Conservation (phyloP, 1,140 invertebrate species). For the Platorchestia sp. region DNA sequence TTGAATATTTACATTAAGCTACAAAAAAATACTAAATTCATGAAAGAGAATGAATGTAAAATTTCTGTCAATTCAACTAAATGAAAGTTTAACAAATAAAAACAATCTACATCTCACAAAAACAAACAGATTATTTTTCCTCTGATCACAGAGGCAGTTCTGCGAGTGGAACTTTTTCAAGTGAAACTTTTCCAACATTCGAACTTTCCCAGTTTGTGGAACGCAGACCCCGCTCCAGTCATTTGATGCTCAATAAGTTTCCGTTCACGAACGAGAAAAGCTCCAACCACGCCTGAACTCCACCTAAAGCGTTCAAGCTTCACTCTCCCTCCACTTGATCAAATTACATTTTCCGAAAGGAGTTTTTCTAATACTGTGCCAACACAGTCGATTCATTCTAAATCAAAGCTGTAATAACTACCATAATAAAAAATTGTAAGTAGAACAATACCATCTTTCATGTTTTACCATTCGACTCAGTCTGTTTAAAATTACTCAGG, state of each 20-base stretch:
- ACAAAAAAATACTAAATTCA: background rate
- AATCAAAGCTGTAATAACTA: background rate
- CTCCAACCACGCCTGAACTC: no score
- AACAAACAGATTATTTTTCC: background rate
- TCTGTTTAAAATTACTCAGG: no score
- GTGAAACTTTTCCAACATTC: no score
- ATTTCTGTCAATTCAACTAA: background rate
- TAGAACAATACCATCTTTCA: background rate
- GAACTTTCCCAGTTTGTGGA: no score
- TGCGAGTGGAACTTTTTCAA: background rate
- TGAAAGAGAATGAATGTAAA: background rate
- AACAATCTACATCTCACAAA: no score
- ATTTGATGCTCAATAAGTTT: background rate
- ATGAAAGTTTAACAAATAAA: no score
- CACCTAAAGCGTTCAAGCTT: no score
- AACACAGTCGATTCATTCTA: background rate
- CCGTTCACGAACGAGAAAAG: no score
- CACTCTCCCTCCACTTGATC: background rate
- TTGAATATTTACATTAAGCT: background rate
- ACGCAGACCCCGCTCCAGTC: background rate
- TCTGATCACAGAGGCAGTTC: background rate
- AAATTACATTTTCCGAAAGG: no score
- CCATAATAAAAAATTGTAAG: background rate
- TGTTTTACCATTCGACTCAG: background rate
- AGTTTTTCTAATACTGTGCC: no score